Evolutionary conservation across 2,113 vertebrate species (phyloP), one percentile per base, ranked within the genome.

Genomic region (Lutjanus erythropterus): DNA sequence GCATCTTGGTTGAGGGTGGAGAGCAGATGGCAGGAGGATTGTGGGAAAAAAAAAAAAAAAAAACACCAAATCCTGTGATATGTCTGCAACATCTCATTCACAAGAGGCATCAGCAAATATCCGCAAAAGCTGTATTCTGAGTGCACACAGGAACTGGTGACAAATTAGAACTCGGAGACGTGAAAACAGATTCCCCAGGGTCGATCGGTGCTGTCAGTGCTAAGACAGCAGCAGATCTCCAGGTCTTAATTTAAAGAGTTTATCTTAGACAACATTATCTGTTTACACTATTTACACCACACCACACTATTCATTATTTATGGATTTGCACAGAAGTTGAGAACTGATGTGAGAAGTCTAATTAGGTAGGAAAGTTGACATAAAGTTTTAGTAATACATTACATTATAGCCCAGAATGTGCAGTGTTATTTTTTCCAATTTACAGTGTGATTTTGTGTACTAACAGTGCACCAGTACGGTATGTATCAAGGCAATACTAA

Each of bases 1-100:
- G 69, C 75, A 76, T 86, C 76, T 85, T 86, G 61, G 70, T 86
- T 58, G 77, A 75, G 71, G 64, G 33, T 59, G 74, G 50, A 14
- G 58, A 89, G 79, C 89, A 89, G 91, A 91, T 90, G 89, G 91
- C 79, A 33, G 58, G 70, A 78, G 65, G 81, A 85, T 78, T 92
- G 67, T 56, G 61, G 39, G 31, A 65, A 82, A n/a, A n/a, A n/a
- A n/a, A n/a, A n/a, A n/a, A n/a, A n/a, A n/a, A n/a, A n/a, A n/a
- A n/a, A 91, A 68, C 6, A 4, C 52, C 23, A 71, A 81, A 86
- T 83, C 83, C 74, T 87, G 88, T 81, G 73, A 83, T 89, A 75
- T 68, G 82, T 90, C 86, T 83, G 75, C 56, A 69, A 46, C 31
- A 65, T 73, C 75, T 58, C 64, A 46, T 84, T 82, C 81, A 80